These are phyloP conservation scores for Villa cingulata DNA, from an alignment of 2,888 invertebrate genomes.

Conservation along the genomic window DNA sequence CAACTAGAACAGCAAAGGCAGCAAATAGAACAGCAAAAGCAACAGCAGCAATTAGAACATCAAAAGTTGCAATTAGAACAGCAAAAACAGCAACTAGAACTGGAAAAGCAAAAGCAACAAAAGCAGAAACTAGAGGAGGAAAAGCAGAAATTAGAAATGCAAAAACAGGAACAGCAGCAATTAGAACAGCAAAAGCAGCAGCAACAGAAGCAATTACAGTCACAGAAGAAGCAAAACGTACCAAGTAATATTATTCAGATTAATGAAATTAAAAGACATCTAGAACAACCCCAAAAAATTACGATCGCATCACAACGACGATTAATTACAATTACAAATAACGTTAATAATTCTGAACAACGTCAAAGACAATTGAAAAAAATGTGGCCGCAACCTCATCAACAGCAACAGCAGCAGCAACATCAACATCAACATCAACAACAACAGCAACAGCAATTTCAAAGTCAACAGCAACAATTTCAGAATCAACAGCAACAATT, in stretches of 20 bases:
- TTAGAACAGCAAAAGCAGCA: slow-evolving; percentile 5
- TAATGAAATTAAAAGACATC: slow-evolving; percentile 9
- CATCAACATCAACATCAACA: too few species aligned
- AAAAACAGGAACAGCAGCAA: slow-evolving; percentile 5
- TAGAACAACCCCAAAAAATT: slow-evolving; percentile 3
- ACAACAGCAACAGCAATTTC: too few species aligned
- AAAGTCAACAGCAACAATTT: neutral
- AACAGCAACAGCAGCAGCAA: too few species aligned
- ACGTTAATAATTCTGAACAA: neutral
- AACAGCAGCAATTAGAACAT: slow-evolving; percentile 4
- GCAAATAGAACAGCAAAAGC: slow-evolving; percentile 7
- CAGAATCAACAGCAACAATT: neutral
- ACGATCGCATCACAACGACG: too few species aligned
- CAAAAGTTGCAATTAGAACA: slow-evolving; percentile 7
- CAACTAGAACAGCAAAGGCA: neutral
- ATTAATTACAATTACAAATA: neutral
- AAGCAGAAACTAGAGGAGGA: neutral
- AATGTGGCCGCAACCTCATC: too few species aligned
- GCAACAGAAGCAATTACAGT: slow-evolving; percentile 1
- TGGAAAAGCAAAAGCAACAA: neutral
- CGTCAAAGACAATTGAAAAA: too few species aligned
- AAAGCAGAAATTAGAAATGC: neutral
- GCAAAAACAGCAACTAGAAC: slow-evolving; percentile 3
- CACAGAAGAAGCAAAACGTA: neutral
- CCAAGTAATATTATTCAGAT: neutral